Evolutionary conservation across 2,113 vertebrate genomes (phyloP).

Genomic region (Microtus pennsylvanicus): DNA sequence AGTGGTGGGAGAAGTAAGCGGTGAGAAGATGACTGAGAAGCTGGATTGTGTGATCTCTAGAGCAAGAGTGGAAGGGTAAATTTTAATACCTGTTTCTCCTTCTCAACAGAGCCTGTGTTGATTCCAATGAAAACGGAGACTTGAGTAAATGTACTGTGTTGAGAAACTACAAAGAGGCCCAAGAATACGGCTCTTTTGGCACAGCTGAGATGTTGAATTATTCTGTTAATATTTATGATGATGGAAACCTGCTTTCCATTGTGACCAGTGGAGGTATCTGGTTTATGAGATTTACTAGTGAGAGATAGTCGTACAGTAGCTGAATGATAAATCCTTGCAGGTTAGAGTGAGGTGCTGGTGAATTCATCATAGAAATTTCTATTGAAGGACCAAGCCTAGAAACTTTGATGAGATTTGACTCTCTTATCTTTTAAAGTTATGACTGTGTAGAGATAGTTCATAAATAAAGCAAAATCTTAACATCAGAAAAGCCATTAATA

Average conservation of each 20-base stretch:
- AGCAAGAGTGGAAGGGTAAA: background rate
- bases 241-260: conserved; percentile 97
- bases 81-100: background rate
- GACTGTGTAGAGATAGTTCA: background rate
- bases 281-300: background rate
- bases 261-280: conserved; percentile 97
- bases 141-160: conserved; percentile 91
- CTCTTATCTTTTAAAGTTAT: background rate
- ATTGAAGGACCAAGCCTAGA: background rate
- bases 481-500: background rate
- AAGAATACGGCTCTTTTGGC: conserved; percentile 96
- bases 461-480: background rate
- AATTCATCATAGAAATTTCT: background rate
- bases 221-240: conserved; percentile 97
- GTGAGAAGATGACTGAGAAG: background rate
- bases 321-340: background rate
- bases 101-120: conserved; percentile 93
- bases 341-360: background rate
- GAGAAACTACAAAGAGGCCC: conserved; percentile 93
- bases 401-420: background rate
- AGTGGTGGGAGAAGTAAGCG: background rate
- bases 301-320: background rate
- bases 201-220: conserved; percentile 98
- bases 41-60: background rate
- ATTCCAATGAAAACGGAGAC: conserved; percentile 95